Percentiles rank a stretch among this genome's conserved stretches.
Evolutionary conservation across 2,113 vertebrate genomes (phyloP).

Genomic region (Tragelaphus imberbis): DNA sequence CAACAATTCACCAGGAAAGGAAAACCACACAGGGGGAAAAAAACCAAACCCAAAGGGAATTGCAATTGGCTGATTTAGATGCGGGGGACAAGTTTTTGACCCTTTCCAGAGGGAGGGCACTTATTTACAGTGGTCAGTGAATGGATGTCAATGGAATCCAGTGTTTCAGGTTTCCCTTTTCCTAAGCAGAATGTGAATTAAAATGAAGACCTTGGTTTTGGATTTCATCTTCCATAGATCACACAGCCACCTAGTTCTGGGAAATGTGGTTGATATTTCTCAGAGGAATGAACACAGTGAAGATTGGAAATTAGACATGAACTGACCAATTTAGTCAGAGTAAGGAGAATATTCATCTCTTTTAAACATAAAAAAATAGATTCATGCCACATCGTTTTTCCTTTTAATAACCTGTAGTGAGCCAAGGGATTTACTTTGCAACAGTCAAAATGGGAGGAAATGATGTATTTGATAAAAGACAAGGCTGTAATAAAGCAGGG

Average conservation of each 20-base stretch:
- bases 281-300: not conserved
- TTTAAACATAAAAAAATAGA: constrained; percentile 16
- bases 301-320: not conserved
- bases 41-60: not conserved
- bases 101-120: not conserved
- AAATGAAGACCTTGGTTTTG: not conserved
- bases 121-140: not conserved
- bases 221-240: not conserved
- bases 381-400: not conserved
- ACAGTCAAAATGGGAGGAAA: constrained; percentile 7
- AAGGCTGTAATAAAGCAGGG: not conserved
- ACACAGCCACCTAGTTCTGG: not conserved
- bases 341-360: not conserved
- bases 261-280: not conserved
- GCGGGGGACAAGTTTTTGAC: not conserved
- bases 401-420: not conserved
- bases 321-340: not conserved
- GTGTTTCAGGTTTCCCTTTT: not conserved
- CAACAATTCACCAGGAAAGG: constrained; percentile 15
- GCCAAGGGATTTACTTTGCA: not conserved
- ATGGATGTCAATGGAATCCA: not conserved
- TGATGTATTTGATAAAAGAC: not conserved
- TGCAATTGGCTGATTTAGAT: not conserved
- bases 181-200: not conserved
- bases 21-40: not conserved